Percentiles rank a stretch among this genome's conserved stretches.
These are phyloP conservation scores for Ptilodon capucinus DNA, from an alignment of 2,888 invertebrate genomes.

Conservation along the genomic window DNA sequence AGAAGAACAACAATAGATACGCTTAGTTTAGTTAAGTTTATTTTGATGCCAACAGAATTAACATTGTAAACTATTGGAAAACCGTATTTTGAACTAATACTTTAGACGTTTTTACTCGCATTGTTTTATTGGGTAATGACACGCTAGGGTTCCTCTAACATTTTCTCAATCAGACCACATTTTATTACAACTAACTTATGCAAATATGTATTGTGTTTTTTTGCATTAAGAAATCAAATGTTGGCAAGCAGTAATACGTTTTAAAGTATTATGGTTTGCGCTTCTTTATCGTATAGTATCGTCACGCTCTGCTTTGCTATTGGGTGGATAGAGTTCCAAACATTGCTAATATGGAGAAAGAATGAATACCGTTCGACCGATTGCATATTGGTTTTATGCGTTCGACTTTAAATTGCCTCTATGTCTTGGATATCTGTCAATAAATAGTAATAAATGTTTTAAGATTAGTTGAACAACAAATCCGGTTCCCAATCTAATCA, in stretches of 20 bases:
- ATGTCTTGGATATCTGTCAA: too few relatives aligned
- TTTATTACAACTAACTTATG: background rate
- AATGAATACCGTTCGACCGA: background rate
- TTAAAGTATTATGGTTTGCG: background rate
- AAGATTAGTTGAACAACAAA: too few relatives aligned
- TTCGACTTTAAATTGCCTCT: too few relatives aligned
- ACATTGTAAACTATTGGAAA: too few relatives aligned
- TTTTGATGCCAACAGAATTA: too few relatives aligned
- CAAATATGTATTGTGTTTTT: background rate
- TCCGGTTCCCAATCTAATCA: too few relatives aligned
- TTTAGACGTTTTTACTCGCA: too few relatives aligned
- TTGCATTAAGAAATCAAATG: background rate
- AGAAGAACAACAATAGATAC: too few relatives aligned
- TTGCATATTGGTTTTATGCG: background rate
- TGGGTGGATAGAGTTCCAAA: background rate
- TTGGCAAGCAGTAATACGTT: background rate
- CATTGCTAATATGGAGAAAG: background rate
- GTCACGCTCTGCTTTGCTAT: background rate
- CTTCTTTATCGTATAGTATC: background rate
- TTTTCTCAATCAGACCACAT: background rate
- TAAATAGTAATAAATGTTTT: too few relatives aligned
- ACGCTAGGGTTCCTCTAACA: background rate
- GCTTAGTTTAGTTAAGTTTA: too few relatives aligned
- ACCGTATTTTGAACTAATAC: too few relatives aligned
- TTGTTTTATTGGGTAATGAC: background rate